phyloP scores from a whole-genome alignment of 1,140 invertebrate genomes.

The Sweltsa coloradensis region DNA sequence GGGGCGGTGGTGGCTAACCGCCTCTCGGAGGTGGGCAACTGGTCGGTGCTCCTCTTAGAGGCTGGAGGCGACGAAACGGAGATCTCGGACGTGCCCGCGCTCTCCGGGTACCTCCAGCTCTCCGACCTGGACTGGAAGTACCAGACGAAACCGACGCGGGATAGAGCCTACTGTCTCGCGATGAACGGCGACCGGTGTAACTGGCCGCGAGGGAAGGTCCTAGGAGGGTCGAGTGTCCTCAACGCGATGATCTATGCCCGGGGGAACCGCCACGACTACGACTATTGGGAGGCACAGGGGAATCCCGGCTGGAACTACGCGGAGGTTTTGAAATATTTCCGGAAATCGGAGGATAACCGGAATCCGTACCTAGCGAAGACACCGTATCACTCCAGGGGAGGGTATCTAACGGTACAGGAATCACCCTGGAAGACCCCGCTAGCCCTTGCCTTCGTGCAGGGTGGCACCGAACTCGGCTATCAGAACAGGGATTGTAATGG shows the following conservation, averaged over 20 bases:
- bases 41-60: constrained; percentile 70
- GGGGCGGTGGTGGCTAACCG: constrained; percentile 86
- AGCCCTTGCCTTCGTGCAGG: constrained; percentile 67
- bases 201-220: constrained; percentile 77
- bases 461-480: constrained; percentile 67
- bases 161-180: constrained; percentile 58
- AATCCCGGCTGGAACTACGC: constrained; percentile 85
- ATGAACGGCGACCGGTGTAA: constrained; percentile 75
- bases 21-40: constrained; percentile 64
- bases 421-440: constrained; percentile 67
- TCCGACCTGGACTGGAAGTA: constrained; percentile 87
- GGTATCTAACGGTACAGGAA: constrained; percentile 75
- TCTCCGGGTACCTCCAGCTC: constrained; percentile 63
- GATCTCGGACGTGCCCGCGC: constrained; percentile 61
- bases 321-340: constrained; percentile 75
- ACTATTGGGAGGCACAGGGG: constrained; percentile 57
- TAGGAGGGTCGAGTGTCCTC: constrained; percentile 72
- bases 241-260: constrained; percentile 85
- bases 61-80: constrained; percentile 72
- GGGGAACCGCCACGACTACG: constrained; percentile 74
- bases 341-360: constrained; percentile 77
- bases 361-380: constrained; percentile 64
- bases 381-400: constrained; percentile 58
- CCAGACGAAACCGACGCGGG: constrained; percentile 63
- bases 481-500: constrained; percentile 71